A percentile compares a stretch with the other conserved stretches of the same genome.
Conservation (phyloP, 2,113 vertebrate species). For the Hemiprocne comata region DNA sequence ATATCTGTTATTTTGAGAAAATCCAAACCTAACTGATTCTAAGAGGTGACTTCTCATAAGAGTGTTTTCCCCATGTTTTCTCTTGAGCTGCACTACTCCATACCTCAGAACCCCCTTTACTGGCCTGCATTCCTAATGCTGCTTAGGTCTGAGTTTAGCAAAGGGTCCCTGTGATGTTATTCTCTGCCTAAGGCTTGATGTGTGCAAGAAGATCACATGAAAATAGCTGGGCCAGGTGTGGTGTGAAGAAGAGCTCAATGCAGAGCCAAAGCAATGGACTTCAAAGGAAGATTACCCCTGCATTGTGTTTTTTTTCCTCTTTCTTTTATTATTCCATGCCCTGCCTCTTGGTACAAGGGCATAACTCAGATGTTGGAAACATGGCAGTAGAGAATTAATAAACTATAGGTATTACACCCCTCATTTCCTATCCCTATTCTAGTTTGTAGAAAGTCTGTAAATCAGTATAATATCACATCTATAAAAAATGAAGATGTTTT, state of each 20-base stretch:
- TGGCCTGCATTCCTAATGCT: not conserved
- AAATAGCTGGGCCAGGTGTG: not conserved
- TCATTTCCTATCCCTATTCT: not conserved
- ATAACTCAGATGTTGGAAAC: not conserved
- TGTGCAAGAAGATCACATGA: not conserved
- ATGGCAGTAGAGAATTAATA: not conserved
- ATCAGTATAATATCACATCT: not conserved
- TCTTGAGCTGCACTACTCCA: not conserved
- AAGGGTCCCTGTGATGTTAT: not conserved
- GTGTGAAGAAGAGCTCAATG: not conserved
- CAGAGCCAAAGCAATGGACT: not conserved
- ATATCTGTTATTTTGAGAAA: not conserved
- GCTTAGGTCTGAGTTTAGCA: not conserved
- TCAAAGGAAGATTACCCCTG: not conserved
- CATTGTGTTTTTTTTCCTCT: not conserved
- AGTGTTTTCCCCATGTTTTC: not conserved
- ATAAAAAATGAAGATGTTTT: not conserved
- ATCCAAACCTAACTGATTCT: not conserved
- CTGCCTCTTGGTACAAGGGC: not conserved
- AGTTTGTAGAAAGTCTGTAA: not conserved
- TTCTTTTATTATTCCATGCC: not conserved
- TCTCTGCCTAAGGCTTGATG: not conserved
- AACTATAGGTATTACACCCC: not conserved
- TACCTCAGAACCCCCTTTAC: not conserved
- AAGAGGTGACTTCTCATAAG: not conserved